Conservation (phyloP, 2,888 invertebrate genomes). For the Cerceris rybyensis region DNA sequence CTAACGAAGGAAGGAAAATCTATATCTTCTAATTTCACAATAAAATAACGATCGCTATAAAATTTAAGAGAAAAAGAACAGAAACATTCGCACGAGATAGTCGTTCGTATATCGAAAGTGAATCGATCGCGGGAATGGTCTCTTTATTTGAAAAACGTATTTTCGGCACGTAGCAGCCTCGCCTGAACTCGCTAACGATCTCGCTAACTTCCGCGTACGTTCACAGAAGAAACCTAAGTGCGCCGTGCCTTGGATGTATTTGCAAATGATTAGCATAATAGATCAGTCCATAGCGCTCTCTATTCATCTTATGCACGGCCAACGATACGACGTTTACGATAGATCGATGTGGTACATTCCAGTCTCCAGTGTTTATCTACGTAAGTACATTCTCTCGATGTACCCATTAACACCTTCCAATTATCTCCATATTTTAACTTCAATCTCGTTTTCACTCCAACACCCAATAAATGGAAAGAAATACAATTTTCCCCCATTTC, state of each 20-base stretch:
- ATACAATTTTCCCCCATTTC: neutral
- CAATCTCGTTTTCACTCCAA: too few species aligned
- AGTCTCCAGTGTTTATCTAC: slow-evolving; percentile 73
- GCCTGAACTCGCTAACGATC: slow-evolving; percentile 62
- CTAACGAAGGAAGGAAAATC: neutral
- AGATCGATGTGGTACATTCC: slow-evolving; percentile 73
- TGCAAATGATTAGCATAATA: slow-evolving; percentile 77
- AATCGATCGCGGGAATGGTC: slow-evolving; percentile 28
- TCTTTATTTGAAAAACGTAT: slow-evolving; percentile 55
- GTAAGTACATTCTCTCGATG: slow-evolving; percentile 65
- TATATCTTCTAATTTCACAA: too few species aligned
- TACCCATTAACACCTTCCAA: too few species aligned
- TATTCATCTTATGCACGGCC: slow-evolving; percentile 68
- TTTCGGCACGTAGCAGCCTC: slow-evolving; percentile 65
- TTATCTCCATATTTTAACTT: too few species aligned
- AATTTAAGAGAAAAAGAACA: neutral
- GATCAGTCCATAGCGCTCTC: slow-evolving; percentile 75
- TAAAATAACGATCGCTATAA: too few species aligned
- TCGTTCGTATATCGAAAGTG: slow-evolving; percentile 33
- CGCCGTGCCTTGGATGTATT: slow-evolving; percentile 78
- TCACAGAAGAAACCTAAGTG: slow-evolving; percentile 75
- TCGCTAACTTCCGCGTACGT: slow-evolving; percentile 64
- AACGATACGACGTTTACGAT: slow-evolving; percentile 61
- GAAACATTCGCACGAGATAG: neutral
- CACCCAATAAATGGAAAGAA: too few species aligned